Base-by-base conservation (phyloP, 2,797 vertebrate genomes). In the Phrynocephalus vlangalii region DNA sequence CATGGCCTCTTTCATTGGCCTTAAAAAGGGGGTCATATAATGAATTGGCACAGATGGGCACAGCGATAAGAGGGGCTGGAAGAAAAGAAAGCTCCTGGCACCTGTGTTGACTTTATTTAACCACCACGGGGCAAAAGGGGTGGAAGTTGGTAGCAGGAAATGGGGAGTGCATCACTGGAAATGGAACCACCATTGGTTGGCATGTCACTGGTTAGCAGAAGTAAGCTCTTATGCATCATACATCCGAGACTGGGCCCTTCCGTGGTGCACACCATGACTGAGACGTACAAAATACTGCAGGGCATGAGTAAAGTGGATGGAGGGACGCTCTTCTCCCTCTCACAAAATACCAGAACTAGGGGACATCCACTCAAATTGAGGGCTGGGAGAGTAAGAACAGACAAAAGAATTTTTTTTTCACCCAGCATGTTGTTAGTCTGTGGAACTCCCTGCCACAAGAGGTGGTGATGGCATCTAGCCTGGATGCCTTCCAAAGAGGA, bases 191-290 rank as follows among this genome's bases (percentile, higher is more conserved):
- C n/a, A 72, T 79, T 73, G 6, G 7, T 79, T 33, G 33, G 33
- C 33, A 33, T 33, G 33, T 33, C 33, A 33, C 33, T 33, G 33
- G 33, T 92, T 92, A 92, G 16, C 91, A 60, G 88, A 89, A 8
- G 1, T 38, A 75, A 50, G 67, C 75, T 79, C 24, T 88, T 85
- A 78, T 88, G 82, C 90, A 89, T 81, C 86, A n/a, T n/a, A 76
- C 8, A 84, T 60, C 73, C 71, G 75, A 86, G 20, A 33, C 83
- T 82, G 33, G 33, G 33, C 33, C 33, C 2, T 33, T 33, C 2
- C 2, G 33, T 33, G 33, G 33, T 33, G 33, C 33, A 33, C 33
- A 33, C 33, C 33, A 33, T 33, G 33, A 33, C 33, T 33, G 33
- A 33, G 33, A 33, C 33, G 2, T 33, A 33, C 33, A 33, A 33